These are phyloP conservation scores for Pemphigus obesinymphae DNA, from an alignment of 1,140 invertebrate species.

Conservation along the genomic window DNA sequence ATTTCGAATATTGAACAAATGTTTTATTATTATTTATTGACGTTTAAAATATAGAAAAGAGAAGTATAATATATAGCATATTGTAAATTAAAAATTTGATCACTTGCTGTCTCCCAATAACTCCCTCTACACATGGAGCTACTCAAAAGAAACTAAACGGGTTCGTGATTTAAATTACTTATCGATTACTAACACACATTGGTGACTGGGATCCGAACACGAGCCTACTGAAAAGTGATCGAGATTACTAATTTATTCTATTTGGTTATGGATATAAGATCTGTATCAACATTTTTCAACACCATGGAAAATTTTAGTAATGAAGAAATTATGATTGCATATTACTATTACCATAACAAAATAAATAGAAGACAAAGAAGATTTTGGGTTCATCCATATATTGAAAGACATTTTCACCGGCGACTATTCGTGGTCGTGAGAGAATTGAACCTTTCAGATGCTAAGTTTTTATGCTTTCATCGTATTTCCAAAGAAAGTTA, in stretches of 20 bases:
- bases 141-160: neutral
- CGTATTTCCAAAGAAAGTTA: slow-evolving; percentile 6
- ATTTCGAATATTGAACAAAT: no score
- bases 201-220: neutral
- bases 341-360: neutral
- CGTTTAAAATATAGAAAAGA: no score
- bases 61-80: no score
- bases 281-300: neutral
- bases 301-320: neutral
- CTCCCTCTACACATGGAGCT: neutral
- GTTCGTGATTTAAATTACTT: neutral
- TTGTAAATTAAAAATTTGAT: no score
- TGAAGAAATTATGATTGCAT: neutral
- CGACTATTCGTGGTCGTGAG: slow-evolving; percentile 17
- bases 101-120: no score
- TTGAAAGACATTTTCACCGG: slow-evolving; percentile 9
- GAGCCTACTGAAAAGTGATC: neutral
- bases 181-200: neutral
- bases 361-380: neutral
- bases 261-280: neutral
- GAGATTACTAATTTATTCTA: neutral
- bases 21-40: no score
- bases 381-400: neutral
- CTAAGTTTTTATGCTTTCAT: slow-evolving; percentile 19
- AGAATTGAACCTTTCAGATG: slow-evolving; percentile 6